Evolutionary conservation across 2,888 invertebrate species (phyloP), one percentile per base, ranked within the genome.

Genomic region (Pristionchus fissidentatus): DNA sequence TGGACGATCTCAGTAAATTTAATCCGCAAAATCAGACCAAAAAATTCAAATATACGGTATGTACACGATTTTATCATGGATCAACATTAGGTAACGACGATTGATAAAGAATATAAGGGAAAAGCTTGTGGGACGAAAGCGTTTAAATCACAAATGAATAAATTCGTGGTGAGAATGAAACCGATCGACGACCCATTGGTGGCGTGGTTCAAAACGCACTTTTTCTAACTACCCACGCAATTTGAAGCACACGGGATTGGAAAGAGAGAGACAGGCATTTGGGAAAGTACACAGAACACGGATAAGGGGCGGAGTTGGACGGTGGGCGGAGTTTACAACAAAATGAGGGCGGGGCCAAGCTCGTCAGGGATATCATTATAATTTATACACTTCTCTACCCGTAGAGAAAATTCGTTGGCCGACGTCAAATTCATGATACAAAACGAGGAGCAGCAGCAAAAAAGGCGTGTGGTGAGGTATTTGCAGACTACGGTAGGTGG

Each of bases 51-150:
- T n/a, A n/a, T n/a, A 66, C 62, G 38, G 62, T 35, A 70, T 70
- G 70, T 70, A 70, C 70, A 70, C 70, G 70, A 70, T 70, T n/a
- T 70, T 70, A 70, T 70, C 70, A 41, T n/a, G n/a, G n/a, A n/a
- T n/a, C n/a, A n/a, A n/a, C n/a, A n/a, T n/a, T n/a, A 43, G 0
- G 41, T n/a, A 43, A 41, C 66, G 38, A 66, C 38, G 29, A 70
- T 43, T 60, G 29, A 60, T 60, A 19, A 29, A 32, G 62, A n/a
- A n/a, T n/a, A n/a, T n/a, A n/a, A n/a, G n/a, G 3, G 62, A 41
- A 70, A 70, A 70, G 70, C 70, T 70, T n/a, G 70, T n/a, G n/a
- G 22, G n/a, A 19, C 10, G 55, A 70, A 43, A 66, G 35, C 35
- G 70, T 41, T 38, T 70, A 70, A 41, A 70, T 70, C 70, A 70